Conservation (phyloP, 1,140 invertebrate genomes). For the Anastatus disparis region DNA sequence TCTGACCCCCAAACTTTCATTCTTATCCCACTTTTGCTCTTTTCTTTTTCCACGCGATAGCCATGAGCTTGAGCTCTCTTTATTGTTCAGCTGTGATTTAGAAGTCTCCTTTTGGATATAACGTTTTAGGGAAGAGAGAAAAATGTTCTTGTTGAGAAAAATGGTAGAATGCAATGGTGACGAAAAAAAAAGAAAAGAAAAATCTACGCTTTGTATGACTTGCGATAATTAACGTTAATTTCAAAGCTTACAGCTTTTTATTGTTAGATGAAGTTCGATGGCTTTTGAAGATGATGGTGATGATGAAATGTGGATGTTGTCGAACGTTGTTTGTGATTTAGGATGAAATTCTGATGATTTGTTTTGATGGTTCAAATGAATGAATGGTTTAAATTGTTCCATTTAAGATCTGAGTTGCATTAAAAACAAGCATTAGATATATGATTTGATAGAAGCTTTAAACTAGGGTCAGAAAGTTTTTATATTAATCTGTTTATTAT, state of each 20-base stretch:
- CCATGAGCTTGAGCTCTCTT: conserved; percentile 30
- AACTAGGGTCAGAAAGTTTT: too few relatives aligned
- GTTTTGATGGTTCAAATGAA: not conserved
- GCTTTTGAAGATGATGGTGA: too few relatives aligned
- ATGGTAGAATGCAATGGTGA: conserved; percentile 9
- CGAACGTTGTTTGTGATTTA: not conserved
- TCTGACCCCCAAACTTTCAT: conserved; percentile 39
- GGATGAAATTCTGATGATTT: not conserved
- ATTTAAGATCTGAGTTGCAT: too few relatives aligned
- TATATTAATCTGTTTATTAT: too few relatives aligned
- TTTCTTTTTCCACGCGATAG: conserved; percentile 32
- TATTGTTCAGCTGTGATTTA: conserved; percentile 57
- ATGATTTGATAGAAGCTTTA: too few relatives aligned
- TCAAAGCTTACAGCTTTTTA: not conserved
- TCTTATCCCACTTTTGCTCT: conserved; percentile 42
- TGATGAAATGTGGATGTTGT: too few relatives aligned
- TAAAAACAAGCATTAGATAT: too few relatives aligned
- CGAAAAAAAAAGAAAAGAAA: not conserved
- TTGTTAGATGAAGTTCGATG: too few relatives aligned
- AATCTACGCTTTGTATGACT: not conserved
- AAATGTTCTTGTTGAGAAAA: conserved; percentile 32
- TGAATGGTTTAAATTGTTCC: too few relatives aligned
- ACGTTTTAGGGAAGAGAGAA: not conserved
- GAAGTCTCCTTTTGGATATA: too few relatives aligned
- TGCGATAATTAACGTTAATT: conserved; percentile 24